Evolutionary conservation across 2,888 invertebrate species (phyloP), one percentile per base, ranked within the genome.

Genomic region (Metacarcinus magister): DNA sequence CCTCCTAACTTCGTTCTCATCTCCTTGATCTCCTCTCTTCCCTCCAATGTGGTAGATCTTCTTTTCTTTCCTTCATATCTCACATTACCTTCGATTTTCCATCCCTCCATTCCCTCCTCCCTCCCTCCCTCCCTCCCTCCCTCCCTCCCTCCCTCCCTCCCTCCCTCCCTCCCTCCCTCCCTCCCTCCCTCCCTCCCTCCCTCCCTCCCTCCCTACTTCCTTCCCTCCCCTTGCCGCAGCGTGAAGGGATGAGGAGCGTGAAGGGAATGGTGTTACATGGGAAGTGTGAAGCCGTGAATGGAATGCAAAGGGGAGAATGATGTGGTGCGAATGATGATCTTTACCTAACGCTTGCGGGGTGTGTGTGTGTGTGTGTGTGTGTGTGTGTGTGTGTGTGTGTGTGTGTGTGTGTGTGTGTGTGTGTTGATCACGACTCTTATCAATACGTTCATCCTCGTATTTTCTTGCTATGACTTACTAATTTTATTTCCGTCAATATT

Each of bases 351-450:
- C n/a, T 67, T 39, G 39, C 39, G 39, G 39, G 39, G 39, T 39
- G 39, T 39, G n/a, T 67, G 67, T 67, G 67, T 67, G 67, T 67
- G 67, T 67, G 67, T 67, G 67, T 67, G 67, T 67, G 67, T 67
- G 67, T 67, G 67, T 67, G 67, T 67, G 67, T 67, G 67, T 67
- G 67, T 67, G 67, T 67, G 67, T 67, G 67, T 67, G 67, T 67
- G 67, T 67, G 67, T 67, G 67, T 67, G 67, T 67, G 67, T 67
- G 67, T 67, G 67, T 67, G 67, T 67, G 7, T n/a, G 0, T 23
- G 54, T 54, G 16, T 16, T 16, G 16, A 8, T 16, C 16, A 16
- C 16, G 1, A 54, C 2, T 54, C 54, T 16, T 54, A 8, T 16
- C 8, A 8, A 54, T 0, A 54, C 54, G 54, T 54, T 54, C 54